Evolutionary conservation across 1,140 invertebrate genomes (phyloP).

Genomic region (Zaprionus ghesquierei): DNA sequence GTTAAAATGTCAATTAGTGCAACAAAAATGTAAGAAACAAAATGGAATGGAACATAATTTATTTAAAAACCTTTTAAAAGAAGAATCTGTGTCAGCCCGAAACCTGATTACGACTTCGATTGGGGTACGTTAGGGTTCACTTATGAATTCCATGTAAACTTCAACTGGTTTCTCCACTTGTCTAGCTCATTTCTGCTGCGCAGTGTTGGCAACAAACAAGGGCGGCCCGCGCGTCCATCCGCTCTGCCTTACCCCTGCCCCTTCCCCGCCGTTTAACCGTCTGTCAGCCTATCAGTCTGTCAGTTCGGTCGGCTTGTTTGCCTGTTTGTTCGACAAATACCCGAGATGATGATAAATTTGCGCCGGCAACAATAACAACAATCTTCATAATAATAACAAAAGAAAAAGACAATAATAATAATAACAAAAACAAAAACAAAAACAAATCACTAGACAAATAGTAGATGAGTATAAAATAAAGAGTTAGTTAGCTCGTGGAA

Average conservation of each 20-base stretch:
- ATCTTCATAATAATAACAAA: slow-evolving; percentile 11
- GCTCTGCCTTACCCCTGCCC: too few relatives aligned
- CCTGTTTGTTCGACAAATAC: slow-evolving; percentile 57
- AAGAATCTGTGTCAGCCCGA: too few relatives aligned
- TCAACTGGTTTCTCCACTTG: background rate
- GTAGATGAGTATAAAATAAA: slow-evolving; percentile 3
- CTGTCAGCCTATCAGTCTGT: slow-evolving; percentile 25
- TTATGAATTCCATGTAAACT: too few relatives aligned
- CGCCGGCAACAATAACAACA: slow-evolving; percentile 44
- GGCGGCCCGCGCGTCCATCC: slow-evolving; percentile 9
- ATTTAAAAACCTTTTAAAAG: too few relatives aligned
- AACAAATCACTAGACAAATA: slow-evolving; percentile 11
- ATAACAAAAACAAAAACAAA: slow-evolving; percentile 4
- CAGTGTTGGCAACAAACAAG: slow-evolving; percentile 33
- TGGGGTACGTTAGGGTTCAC: too few relatives aligned
- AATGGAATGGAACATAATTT: too few relatives aligned
- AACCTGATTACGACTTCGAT: too few relatives aligned
- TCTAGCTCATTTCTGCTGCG: background rate
- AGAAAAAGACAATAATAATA: slow-evolving; percentile 7
- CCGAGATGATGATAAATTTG: slow-evolving; percentile 48
- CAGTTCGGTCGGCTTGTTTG: slow-evolving; percentile 27
- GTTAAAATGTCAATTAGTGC: too few relatives aligned
- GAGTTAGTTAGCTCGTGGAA: slow-evolving; percentile 12
- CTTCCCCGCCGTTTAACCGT: background rate
- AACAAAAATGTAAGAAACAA: too few relatives aligned